Conservation (phyloP, 2,888 invertebrate genomes). For the Autographa pulchrina region DNA sequence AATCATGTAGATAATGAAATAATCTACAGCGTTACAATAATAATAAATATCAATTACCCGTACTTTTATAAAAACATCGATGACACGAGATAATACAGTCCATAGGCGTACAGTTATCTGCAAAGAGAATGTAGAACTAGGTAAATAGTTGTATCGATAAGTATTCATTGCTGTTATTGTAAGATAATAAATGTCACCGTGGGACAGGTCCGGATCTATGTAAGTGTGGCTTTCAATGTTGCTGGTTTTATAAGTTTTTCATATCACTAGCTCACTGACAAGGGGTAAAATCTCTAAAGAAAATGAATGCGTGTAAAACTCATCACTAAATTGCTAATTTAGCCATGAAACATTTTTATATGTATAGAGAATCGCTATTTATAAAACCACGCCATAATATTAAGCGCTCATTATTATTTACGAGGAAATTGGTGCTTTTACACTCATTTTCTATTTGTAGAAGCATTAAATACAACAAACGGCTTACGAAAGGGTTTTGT, state of each 20-base stretch:
- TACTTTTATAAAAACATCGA: too few species aligned
- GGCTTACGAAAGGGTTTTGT: too few species aligned
- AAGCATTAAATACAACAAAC: too few species aligned
- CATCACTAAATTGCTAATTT: neutral
- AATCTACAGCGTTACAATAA: too few species aligned
- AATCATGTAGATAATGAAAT: too few species aligned
- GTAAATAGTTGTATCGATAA: neutral
- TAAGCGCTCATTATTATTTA: neutral
- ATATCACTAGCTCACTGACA: too few species aligned
- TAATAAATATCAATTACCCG: too few species aligned
- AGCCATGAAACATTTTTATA: neutral
- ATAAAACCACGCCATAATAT: neutral
- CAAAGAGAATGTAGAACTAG: neutral
- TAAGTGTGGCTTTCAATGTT: neutral
- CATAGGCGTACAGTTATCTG: neutral
- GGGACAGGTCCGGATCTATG: neutral
- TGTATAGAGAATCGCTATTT: neutral
- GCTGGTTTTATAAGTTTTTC: neutral
- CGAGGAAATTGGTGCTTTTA: neutral
- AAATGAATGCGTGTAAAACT: too few species aligned
- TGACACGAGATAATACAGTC: too few species aligned
- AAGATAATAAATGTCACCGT: slow-evolving; percentile 1
- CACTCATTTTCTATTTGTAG: too few species aligned
- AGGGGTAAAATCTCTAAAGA: too few species aligned
- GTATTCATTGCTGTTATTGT: neutral